phyloP scores from a whole-genome alignment of 2,113 vertebrate species.

The Chitala chitala region DNA sequence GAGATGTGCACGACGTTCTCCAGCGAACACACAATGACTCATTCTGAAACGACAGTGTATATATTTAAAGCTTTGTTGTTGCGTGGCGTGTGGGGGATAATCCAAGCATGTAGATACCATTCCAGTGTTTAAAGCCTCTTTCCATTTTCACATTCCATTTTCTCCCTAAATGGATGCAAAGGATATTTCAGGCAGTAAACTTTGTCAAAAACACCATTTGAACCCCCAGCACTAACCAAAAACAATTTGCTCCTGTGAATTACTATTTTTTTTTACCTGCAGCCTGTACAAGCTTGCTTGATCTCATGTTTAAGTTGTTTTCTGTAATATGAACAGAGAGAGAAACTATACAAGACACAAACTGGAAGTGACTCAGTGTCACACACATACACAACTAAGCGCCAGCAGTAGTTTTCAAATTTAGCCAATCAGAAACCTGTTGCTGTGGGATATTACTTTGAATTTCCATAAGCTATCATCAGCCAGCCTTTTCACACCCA shows the following conservation, averaged over 20 bases:
- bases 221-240: background rate
- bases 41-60: background rate
- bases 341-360: background rate
- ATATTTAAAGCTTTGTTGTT: background rate
- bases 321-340: background rate
- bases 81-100: background rate
- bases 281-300: background rate
- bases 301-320: background rate
- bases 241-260: background rate
- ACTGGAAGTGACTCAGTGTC: constrained; percentile 18
- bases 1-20: background rate
- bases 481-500: background rate
- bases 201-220: background rate
- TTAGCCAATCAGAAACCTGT: constrained; percentile 17
- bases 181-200: background rate
- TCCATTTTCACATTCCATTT: background rate
- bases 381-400: background rate
- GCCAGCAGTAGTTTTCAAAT: background rate
- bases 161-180: background rate
- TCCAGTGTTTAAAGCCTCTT: background rate
- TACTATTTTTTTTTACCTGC: background rate
- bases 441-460: background rate
- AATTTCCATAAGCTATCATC: background rate
- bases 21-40: background rate
- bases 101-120: background rate